Percentiles rank a stretch among this genome's conserved stretches.
Evolutionary conservation across 2,888 invertebrate genomes (phyloP).

Genomic region (Brachypterus glaber): DNA sequence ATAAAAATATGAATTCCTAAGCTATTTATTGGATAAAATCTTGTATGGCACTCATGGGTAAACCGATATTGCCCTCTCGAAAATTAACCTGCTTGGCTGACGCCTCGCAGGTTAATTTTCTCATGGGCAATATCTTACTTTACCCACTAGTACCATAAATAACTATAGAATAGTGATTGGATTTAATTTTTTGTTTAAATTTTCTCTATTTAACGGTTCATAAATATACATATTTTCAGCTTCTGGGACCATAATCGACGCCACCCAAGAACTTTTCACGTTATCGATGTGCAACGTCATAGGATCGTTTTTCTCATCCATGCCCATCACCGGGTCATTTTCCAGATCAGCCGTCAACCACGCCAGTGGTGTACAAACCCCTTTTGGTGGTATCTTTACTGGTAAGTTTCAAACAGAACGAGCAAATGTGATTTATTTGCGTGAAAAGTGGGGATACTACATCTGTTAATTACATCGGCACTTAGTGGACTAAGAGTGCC

Average conservation of each 20-base stretch:
- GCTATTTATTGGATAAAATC: too few species aligned
- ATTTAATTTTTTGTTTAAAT: constrained; percentile 3
- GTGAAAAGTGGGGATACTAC: too few species aligned
- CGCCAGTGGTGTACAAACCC: constrained; percentile 87
- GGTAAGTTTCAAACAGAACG: constrained; percentile 42
- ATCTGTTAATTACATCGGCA: too few species aligned
- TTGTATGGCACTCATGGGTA: too few species aligned
- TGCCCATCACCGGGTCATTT: constrained; percentile 86
- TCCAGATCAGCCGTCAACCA: constrained; percentile 89
- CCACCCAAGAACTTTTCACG: constrained; percentile 83
- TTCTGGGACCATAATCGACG: constrained; percentile 70
- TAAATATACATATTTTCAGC: constrained; percentile 42
- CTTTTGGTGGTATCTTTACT: constrained; percentile 77
- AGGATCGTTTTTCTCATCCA: constrained; percentile 81
- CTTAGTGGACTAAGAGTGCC: too few species aligned
- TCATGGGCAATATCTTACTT: too few species aligned
- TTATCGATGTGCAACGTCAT: constrained; percentile 76
- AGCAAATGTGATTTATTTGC: too few species aligned
- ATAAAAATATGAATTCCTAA: too few species aligned
- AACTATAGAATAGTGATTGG: background rate
- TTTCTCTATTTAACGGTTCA: constrained; percentile 2
- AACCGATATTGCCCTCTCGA: too few species aligned
- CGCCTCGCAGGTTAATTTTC: too few species aligned
- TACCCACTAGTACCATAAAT: too few species aligned
- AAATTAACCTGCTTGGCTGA: too few species aligned